phyloP scores from a whole-genome alignment of 2,113 vertebrate genomes.

The Dolichotis patagonum region DNA sequence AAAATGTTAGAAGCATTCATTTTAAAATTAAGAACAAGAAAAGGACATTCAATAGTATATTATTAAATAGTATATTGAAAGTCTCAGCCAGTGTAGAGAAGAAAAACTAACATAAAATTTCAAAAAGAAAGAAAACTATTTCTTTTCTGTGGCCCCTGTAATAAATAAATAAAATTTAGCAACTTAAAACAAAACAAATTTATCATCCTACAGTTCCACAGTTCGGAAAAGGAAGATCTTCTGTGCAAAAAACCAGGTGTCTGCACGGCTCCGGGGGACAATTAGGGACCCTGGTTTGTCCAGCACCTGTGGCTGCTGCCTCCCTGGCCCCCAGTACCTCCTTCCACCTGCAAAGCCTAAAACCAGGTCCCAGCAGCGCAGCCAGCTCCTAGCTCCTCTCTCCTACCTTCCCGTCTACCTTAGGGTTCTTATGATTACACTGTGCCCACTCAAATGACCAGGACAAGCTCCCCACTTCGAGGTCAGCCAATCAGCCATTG shows the following conservation, averaged over 20 bases:
- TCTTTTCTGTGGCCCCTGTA: neutral
- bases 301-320: neutral
- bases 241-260: neutral
- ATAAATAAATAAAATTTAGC: neutral
- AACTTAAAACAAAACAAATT: neutral
- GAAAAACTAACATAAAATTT: neutral
- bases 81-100: neutral
- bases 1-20: neutral
- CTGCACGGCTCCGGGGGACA: neutral
- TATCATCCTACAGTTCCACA: neutral
- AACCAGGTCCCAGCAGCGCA: too few relatives aligned
- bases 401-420: neutral
- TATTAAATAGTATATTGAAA: neutral
- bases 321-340: neutral
- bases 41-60: neutral
- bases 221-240: neutral
- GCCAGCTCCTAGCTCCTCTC: too few relatives aligned
- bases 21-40: constrained; percentile 19
- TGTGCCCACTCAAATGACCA: neutral
- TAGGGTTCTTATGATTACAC: neutral
- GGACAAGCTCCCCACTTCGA: neutral
- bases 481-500: neutral
- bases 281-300: neutral
- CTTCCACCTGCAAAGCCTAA: too few relatives aligned
- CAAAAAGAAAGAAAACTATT: constrained; percentile 23